phyloP scores from a whole-genome alignment of 2,113 vertebrate genomes.

The Bufo gargarizans region DNA sequence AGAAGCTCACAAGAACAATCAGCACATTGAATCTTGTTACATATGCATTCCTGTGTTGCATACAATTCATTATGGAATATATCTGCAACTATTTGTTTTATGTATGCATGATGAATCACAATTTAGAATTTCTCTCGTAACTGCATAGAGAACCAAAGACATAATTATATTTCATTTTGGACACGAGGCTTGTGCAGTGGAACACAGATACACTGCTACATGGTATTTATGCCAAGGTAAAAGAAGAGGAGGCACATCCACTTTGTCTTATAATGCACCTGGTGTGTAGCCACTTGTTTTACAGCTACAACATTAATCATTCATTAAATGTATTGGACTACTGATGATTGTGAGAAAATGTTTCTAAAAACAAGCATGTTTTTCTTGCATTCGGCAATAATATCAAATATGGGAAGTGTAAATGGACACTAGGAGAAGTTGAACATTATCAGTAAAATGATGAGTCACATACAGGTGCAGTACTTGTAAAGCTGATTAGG shows the following conservation, averaged over 20 bases:
- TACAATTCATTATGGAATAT: slow-evolving; percentile 18
- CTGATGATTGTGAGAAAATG: neutral
- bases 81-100: slow-evolving; percentile 22
- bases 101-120: neutral
- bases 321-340: neutral
- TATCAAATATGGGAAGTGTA: neutral
- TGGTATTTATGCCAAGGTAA: slow-evolving; percentile 4
- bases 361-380: neutral
- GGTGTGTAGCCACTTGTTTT: neutral
- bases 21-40: slow-evolving; percentile 20
- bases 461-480: neutral
- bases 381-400: neutral
- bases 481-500: neutral
- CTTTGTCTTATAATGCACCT: neutral
- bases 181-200: neutral
- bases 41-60: slow-evolving; percentile 5
- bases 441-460: neutral
- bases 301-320: neutral
- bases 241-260: neutral
- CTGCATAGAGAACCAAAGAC: slow-evolving; percentile 8
- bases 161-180: neutral
- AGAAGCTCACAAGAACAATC: slow-evolving; percentile 15
- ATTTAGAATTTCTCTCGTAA: neutral
- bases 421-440: neutral
- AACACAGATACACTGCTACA: neutral